Evolutionary conservation across 2,113 vertebrate genomes (phyloP).

Genomic region (Acrocephalus arundinaceus): DNA sequence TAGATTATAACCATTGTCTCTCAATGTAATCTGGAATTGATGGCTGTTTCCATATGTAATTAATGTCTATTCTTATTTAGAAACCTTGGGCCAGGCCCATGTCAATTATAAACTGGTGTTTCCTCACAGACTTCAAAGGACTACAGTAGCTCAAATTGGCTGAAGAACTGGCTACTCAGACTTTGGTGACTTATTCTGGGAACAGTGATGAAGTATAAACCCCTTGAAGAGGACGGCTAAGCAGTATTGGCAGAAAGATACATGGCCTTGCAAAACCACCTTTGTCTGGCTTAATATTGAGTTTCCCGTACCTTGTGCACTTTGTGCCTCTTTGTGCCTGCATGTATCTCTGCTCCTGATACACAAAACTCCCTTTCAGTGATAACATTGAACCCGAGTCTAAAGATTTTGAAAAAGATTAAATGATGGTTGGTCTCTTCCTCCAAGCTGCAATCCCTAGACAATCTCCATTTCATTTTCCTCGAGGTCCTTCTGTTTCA

Average conservation of each 20-base stretch:
- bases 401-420: background rate
- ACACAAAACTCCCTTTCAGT: background rate
- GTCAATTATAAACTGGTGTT: background rate
- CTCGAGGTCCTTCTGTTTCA: background rate
- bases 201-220: background rate
- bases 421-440: background rate
- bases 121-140: background rate
- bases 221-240: background rate
- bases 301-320: background rate
- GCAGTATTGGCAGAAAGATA: background rate
- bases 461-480: background rate
- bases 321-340: background rate
- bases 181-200: background rate
- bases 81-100: background rate
- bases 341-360: background rate
- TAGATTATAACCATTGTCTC: slow-evolving; percentile 26
- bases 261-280: background rate
- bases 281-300: background rate
- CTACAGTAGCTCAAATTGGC: background rate
- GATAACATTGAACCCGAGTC: background rate
- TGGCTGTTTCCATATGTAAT: slow-evolving; percentile 26
- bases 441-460: background rate
- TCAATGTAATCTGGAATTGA: slow-evolving; percentile 3
- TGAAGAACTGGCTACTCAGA: background rate
- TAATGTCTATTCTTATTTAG: background rate